Percentiles rank a stretch among this genome's conserved stretches.
Conservation (phyloP, 2,113 vertebrate species). For the Dicrurus megarhynchus region DNA sequence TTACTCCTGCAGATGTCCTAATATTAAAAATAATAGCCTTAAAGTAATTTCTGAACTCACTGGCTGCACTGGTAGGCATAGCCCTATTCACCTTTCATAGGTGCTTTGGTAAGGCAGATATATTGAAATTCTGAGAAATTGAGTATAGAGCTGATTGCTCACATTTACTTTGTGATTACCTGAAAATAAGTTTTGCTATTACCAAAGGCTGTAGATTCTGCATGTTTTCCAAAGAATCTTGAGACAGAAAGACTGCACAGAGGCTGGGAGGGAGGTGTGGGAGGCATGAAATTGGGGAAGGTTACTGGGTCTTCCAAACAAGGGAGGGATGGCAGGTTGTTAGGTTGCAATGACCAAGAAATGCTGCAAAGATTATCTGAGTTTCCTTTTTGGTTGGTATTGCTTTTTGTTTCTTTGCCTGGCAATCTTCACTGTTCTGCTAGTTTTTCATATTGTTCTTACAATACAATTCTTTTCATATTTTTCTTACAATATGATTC, state of each 20-base stretch:
- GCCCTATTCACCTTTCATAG: not conserved
- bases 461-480: not conserved
- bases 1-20: not conserved
- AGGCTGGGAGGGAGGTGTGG: fast-evolving
- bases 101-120: not conserved
- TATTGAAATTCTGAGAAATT: not conserved
- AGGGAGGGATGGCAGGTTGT: not conserved
- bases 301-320: not conserved
- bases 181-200: not conserved
- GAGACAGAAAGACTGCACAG: not conserved
- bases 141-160: not conserved
- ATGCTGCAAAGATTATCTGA: not conserved
- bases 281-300: not conserved
- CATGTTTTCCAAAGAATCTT: not conserved
- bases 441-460: not conserved
- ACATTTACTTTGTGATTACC: not conserved
- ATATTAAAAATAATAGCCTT: not conserved
- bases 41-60: not conserved
- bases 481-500: not conserved
- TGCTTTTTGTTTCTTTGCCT: not conserved
- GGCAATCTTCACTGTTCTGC: not conserved
- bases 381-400: not conserved
- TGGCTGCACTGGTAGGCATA: not conserved
- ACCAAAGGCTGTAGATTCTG: not conserved
- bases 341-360: not conserved